phyloP scores from a whole-genome alignment of 2,888 invertebrate genomes.

The Megaustenia siamemsis region DNA sequence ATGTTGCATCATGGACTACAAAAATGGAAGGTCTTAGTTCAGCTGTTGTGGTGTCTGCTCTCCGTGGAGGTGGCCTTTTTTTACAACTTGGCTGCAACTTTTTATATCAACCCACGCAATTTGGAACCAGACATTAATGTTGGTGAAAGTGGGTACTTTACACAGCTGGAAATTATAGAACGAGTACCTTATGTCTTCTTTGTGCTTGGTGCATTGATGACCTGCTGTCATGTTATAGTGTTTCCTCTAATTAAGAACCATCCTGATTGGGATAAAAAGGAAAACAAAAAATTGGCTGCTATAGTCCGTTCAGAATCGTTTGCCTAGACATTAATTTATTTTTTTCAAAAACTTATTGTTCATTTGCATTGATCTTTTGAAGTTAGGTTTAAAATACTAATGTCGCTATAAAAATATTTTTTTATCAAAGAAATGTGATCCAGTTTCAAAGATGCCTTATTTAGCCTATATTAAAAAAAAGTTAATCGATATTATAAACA shows the following conservation, averaged over 20 bases:
- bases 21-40: not conserved
- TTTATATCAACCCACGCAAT: conserved; percentile 12
- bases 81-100: not conserved
- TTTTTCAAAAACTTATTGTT: too few relatives aligned
- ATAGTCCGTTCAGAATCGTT: too few relatives aligned
- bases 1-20: not conserved
- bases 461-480: too few relatives aligned
- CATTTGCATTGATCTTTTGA: too few relatives aligned
- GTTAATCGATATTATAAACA: too few relatives aligned
- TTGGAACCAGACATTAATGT: not conserved
- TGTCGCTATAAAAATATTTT: too few relatives aligned
- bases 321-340: too few relatives aligned
- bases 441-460: too few relatives aligned
- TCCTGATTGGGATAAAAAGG: not conserved
- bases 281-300: too few relatives aligned
- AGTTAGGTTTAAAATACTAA: too few relatives aligned
- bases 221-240: not conserved
- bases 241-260: not conserved
- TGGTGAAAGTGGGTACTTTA: not conserved
- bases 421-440: too few relatives aligned
- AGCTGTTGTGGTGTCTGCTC: not conserved
- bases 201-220: not conserved
- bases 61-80: conserved; percentile 15
- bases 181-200: conserved; percentile 7
- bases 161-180: not conserved